Conservation (phyloP, 2,888 invertebrate genomes). For the Aquatica leii region DNA sequence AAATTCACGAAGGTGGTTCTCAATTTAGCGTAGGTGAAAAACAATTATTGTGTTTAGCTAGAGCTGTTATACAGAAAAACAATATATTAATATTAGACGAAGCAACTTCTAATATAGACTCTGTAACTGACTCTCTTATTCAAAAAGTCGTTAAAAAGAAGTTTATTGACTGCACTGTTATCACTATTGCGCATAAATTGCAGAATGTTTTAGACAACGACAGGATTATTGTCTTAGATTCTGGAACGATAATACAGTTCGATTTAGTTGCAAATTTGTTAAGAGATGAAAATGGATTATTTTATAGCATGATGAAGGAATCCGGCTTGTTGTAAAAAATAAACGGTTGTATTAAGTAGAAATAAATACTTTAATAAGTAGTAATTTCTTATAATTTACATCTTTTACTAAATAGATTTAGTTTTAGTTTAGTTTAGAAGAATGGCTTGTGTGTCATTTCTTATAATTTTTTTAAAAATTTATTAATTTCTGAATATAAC, state of each 20-base stretch:
- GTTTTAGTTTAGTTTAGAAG: no score
- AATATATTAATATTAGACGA: conserved; percentile 64
- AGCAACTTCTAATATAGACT: conserved; percentile 83
- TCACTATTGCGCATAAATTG: conserved; percentile 81
- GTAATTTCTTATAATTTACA: no score
- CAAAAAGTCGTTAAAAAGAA: conserved; percentile 76
- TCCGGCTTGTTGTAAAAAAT: conserved; percentile 68
- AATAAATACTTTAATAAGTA: no score
- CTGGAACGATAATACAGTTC: conserved; percentile 75
- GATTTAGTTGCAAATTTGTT: conserved; percentile 74
- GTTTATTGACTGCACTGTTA: conserved; percentile 76
- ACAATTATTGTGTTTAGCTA: conserved; percentile 73
- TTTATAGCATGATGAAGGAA: conserved; percentile 73
- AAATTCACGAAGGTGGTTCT: conserved; percentile 72
- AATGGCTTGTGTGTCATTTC: no score
- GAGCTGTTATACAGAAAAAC: conserved; percentile 64
- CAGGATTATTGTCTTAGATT: conserved; percentile 78
- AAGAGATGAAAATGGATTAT: conserved; percentile 68
- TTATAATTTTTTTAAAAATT: no score
- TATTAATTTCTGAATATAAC: no score
- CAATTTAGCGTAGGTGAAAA: conserved; percentile 62
- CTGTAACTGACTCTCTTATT: conserved; percentile 75
- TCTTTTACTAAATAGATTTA: no score
- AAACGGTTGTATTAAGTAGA: neutral
- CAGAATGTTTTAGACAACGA: conserved; percentile 86